Evolutionary conservation across 2,888 invertebrate genomes (phyloP).

Genomic region (Drosophila mettleri): DNA sequence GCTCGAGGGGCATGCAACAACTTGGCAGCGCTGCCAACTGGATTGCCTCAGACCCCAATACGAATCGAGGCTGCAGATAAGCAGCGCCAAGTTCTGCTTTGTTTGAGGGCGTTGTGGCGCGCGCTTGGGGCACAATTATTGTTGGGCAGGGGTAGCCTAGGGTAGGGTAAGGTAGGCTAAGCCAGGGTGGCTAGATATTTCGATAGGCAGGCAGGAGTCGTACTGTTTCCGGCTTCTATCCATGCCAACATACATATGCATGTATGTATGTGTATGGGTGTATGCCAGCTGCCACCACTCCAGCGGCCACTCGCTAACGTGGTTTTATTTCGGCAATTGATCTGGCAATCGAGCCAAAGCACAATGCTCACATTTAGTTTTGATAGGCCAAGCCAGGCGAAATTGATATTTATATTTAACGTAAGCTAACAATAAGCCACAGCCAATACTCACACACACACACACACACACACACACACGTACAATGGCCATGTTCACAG

Average conservation of each 20-base stretch:
- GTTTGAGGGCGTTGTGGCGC: constrained; percentile 76
- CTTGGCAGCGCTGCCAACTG: constrained; percentile 60
- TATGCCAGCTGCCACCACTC: constrained; percentile 5
- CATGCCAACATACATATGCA: neutral
- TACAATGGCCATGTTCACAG: constrained; percentile 24
- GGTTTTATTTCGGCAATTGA: constrained; percentile 75
- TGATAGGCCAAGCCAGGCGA: constrained; percentile 57
- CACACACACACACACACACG: constrained; percentile 4
- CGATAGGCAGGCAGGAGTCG: neutral
- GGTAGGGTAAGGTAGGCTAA: too few relatives aligned
- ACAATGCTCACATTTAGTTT: constrained; percentile 70
- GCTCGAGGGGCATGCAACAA: constrained; percentile 39
- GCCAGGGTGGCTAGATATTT: too few relatives aligned
- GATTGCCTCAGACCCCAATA: constrained; percentile 16
- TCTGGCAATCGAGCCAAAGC: constrained; percentile 69
- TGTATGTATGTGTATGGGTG: neutral
- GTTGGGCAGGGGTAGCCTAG: neutral
- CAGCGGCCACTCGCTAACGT: constrained; percentile 29
- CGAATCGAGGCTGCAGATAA: constrained; percentile 70
- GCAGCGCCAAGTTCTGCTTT: constrained; percentile 76
- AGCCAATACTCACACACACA: constrained; percentile 25
- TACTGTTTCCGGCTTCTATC: constrained; percentile 13
- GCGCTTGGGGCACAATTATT: constrained; percentile 62
- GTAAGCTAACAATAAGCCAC: constrained; percentile 71
- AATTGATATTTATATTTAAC: constrained; percentile 80